Evolutionary conservation across 2,888 invertebrate genomes (phyloP), one percentile per base, ranked within the genome.

Genomic region (Drosophila diplacantha): DNA sequence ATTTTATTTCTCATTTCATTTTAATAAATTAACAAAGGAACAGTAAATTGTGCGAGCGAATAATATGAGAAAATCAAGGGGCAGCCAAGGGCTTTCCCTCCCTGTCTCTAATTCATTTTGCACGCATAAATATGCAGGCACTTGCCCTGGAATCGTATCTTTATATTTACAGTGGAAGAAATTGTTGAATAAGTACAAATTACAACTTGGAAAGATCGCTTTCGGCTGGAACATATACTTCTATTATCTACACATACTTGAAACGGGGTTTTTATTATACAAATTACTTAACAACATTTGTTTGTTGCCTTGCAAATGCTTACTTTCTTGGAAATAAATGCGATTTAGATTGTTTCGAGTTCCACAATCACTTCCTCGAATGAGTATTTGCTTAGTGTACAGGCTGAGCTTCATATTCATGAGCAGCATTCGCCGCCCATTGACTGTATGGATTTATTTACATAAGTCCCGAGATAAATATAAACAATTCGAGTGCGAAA

Each of bases 21-120:
- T 81, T 75, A 82, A 84, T 83, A 79, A 83, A 84, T 83, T 84
- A 84, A 75, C 73, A 74, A 73, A 75, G 72, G 67, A 78, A 77
- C 62, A 66, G 69, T 74, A 74, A 78, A 79, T 72, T 80, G 74
- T 66, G 72, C 63, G 44, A 51, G 54, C 20, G 35, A 63, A 16
- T 44, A 62, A 32, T 35, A 46, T 62, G 68, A 49, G 71, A 73
- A 75, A 65, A 73, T 26, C 14, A 34, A 37, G 34, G 53, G 44
- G 14, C 43, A 43, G 24, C 69, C 41, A 31, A 43, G 46, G 47
- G 24, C 22, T 51, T 31, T 41, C 38, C 8, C 55, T 18, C 8
- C 16, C 26, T 16, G 26, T 56, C 24, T 44, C 31, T 32, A 18
- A 34, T 22, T 32, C 16, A 32, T 39, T 51, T 49, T 20, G 12